A percentile compares a stretch with the other conserved stretches of the same genome.
phyloP scores from a whole-genome alignment of 2,888 invertebrate species.

The Harpalus rubripes region DNA sequence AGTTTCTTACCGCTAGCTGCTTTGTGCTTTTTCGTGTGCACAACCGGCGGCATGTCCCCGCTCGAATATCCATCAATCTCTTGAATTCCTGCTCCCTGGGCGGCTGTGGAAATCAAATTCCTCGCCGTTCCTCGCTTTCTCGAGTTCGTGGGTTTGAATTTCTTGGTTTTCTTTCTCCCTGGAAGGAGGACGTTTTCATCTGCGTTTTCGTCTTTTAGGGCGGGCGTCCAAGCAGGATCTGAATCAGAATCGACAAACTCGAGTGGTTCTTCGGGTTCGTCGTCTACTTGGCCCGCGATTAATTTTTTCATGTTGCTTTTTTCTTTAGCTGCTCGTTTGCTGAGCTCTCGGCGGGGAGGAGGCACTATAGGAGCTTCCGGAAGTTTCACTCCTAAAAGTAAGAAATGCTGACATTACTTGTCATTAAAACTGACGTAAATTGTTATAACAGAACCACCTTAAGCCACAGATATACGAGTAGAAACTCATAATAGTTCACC shows the following conservation, averaged over 20 bases:
- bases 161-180: conserved; percentile 63
- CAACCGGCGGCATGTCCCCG: conserved; percentile 65
- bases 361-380: conserved; percentile 68
- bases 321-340: conserved; percentile 84
- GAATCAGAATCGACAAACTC: conserved; percentile 84
- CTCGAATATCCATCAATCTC: conserved; percentile 81
- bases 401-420: too few species aligned
- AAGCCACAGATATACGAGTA: too few species aligned
- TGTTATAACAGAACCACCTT: too few species aligned
- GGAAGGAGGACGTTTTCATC: conserved; percentile 73
- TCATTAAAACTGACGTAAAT: too few species aligned
- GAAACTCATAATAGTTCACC: too few species aligned
- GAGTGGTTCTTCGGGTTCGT: conserved; percentile 80
- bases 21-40: conserved; percentile 68
- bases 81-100: conserved; percentile 79
- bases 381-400: not conserved
- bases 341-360: conserved; percentile 82
- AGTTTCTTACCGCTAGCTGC: conserved; percentile 61
- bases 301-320: conserved; percentile 80
- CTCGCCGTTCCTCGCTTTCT: conserved; percentile 70
- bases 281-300: conserved; percentile 77
- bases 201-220: conserved; percentile 77
- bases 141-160: conserved; percentile 55
- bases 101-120: conserved; percentile 77
- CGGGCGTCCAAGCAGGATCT: conserved; percentile 88